A percentile compares a stretch with the other conserved stretches of the same genome.
Conservation (phyloP, 2,888 invertebrate species). For the Ichneumoninae sp. region DNA sequence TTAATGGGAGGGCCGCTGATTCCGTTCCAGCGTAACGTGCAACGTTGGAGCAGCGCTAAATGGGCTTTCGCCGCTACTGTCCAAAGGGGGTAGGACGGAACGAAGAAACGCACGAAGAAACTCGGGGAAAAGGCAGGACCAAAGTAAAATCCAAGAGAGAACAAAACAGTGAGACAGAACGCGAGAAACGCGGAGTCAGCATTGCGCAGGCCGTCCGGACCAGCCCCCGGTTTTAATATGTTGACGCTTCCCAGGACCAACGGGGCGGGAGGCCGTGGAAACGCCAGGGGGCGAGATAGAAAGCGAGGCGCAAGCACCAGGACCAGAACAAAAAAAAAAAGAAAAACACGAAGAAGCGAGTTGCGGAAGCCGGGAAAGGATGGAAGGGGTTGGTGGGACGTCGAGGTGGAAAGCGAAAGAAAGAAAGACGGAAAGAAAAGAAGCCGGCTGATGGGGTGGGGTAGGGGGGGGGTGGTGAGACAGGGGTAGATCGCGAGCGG, state of each 20-base stretch:
- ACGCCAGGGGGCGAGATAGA: slow-evolving; percentile 60
- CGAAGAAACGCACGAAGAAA: slow-evolving; percentile 50
- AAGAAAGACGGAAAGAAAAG: slow-evolving; percentile 52
- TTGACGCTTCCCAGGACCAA: slow-evolving; percentile 76
- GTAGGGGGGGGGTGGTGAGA: slow-evolving; percentile 42
- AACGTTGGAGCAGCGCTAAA: background rate
- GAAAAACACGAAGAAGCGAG: slow-evolving; percentile 72
- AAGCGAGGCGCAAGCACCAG: slow-evolving; percentile 46
- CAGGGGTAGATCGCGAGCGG: slow-evolving; percentile 54
- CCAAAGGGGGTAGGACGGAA: slow-evolving; percentile 45
- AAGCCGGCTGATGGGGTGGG: slow-evolving; percentile 34
- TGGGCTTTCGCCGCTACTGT: slow-evolving; percentile 10
- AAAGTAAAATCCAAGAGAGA: slow-evolving; percentile 35
- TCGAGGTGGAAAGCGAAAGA: slow-evolving; percentile 42
- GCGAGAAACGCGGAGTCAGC: slow-evolving; percentile 79
- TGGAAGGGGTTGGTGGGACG: slow-evolving; percentile 60
- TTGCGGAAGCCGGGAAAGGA: slow-evolving; percentile 51
- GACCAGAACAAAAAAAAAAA: slow-evolving; percentile 65
- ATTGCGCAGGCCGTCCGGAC: slow-evolving; percentile 75
- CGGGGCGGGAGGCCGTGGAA: slow-evolving; percentile 45
- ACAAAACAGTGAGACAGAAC: slow-evolving; percentile 47
- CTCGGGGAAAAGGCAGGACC: slow-evolving; percentile 35
- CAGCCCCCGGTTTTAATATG: slow-evolving; percentile 79
- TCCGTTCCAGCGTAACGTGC: background rate
- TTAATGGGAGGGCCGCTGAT: slow-evolving; percentile 19